Evolutionary conservation across 2,113 vertebrate genomes (phyloP), one percentile per base, ranked within the genome.

Genomic region (Hypanus sabinus): DNA sequence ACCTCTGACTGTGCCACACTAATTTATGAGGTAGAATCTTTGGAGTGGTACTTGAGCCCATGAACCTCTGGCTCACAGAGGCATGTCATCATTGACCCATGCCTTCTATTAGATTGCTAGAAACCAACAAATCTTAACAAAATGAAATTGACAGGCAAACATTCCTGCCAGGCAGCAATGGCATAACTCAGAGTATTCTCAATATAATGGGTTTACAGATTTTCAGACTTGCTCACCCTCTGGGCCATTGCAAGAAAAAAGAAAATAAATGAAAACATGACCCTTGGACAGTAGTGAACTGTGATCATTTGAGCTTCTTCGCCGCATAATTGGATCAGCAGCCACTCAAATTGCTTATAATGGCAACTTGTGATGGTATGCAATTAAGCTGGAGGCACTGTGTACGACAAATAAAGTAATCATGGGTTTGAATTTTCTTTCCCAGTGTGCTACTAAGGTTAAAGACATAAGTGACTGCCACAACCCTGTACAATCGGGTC

Each of bases 401-500:
- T 90, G 85, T 65, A 90, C n/a, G 60, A 90, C n/a, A 90, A 90
- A 90, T 90, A 90, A 90, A 90, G 60, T 90, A 90, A 90, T 90
- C 85, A 90, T 90, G 60, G 85, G 85, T 68, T 90, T 90, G 85
- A 65, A 90, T 90, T 90, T 90, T 90, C 85, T 90, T 90, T 90
- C 85, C 85, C 60, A 90, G 85, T 90, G 85, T 68, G 85, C 60
- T 60, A 65, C 85, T 65, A 60, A 90, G 85, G 85, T 90, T 90
- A 90, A 90, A 90, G 85, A 90, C 85, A 90, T 33, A 90, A 90
- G 85, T 90, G 85, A 90, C 85, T 90, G 60, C 85, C n/a, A n/a
- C 85, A 90, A 62, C 85, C 60, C 85, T 90, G 60, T n/a, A 20
- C 85, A 68, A 90, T 90, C 60, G n/a, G 30, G 85, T 68, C 85